Evolutionary conservation across 2,888 invertebrate genomes (phyloP).

Genomic region (Hypselothyrea guttata): DNA sequence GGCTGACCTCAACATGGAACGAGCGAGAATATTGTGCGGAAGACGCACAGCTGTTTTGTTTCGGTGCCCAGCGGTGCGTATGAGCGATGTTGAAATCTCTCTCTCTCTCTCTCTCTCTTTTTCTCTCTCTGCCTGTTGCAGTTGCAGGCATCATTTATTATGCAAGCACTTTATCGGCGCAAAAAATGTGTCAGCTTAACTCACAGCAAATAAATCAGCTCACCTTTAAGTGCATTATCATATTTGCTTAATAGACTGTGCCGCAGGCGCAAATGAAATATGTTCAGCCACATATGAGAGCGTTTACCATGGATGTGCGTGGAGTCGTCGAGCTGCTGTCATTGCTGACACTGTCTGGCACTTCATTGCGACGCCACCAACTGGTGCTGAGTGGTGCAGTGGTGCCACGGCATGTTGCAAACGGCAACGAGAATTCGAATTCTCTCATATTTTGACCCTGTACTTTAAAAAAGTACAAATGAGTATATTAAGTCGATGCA

Average conservation of each 20-base stretch:
- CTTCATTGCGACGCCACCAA: conserved; percentile 56
- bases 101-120: conserved; percentile 9
- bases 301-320: neutral
- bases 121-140: conserved; percentile 17
- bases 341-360: conserved; percentile 51
- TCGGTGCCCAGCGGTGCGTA: conserved; percentile 32
- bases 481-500: too few species aligned
- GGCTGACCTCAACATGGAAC: neutral
- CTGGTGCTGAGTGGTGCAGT: neutral
- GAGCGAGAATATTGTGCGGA: too few species aligned
- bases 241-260: conserved; percentile 47
- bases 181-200: conserved; percentile 35
- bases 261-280: conserved; percentile 23
- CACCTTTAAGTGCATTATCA: conserved; percentile 59
- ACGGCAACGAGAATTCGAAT: too few species aligned
- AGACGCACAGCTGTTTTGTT: conserved; percentile 6
- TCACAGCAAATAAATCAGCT: conserved; percentile 31
- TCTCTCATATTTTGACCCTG: too few species aligned
- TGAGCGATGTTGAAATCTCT: conserved; percentile 29
- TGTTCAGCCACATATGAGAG: neutral
- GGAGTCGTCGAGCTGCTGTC: conserved; percentile 41
- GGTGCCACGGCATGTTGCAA: too few species aligned
- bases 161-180: conserved; percentile 19
- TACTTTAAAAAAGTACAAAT: too few species aligned
- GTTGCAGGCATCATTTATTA: conserved; percentile 40